These are phyloP conservation scores for Ypsolopha sequella DNA, from an alignment of 2,888 invertebrate genomes.

Conservation along the genomic window DNA sequence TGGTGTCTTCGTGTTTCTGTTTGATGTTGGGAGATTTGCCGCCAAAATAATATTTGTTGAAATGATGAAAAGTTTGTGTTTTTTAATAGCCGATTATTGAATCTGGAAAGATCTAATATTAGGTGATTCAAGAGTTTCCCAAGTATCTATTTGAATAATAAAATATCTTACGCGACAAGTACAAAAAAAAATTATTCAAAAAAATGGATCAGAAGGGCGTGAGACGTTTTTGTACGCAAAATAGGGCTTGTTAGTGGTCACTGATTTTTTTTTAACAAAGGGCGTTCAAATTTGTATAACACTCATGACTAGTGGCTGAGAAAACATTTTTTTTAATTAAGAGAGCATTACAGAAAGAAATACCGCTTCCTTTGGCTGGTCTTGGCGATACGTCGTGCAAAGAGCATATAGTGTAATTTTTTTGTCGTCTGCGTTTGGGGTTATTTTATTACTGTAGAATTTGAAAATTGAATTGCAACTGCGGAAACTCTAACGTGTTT, in stretches of 20 bases:
- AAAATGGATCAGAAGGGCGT: conserved; percentile 24
- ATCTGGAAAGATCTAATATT: no score
- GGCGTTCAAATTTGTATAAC: conserved; percentile 37
- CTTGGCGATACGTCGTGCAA: conserved; percentile 19
- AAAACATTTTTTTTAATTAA: conserved; percentile 28
- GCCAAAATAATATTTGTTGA: conserved; percentile 21
- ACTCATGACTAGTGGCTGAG: conserved; percentile 29
- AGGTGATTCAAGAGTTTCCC: no score
- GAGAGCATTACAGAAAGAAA: conserved; percentile 2
- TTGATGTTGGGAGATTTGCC: conserved; percentile 40
- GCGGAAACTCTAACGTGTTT: neutral
- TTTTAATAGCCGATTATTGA: no score
- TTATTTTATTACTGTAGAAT: neutral
- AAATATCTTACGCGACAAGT: no score
- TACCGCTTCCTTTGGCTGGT: no score
- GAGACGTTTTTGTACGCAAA: conserved; percentile 22
- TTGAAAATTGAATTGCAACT: neutral
- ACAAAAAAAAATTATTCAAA: neutral
- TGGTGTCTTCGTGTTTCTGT: conserved; percentile 32
- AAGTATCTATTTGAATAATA: no score
- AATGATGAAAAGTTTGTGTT: no score
- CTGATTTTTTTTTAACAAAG: conserved; percentile 24
- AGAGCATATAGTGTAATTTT: neutral
- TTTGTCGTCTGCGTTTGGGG: neutral
- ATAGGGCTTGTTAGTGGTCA: conserved; percentile 45